A percentile compares a stretch with the other conserved stretches of the same genome.
Conservation (phyloP, 2,888 invertebrate species). For the Nemotelus nigrinus region DNA sequence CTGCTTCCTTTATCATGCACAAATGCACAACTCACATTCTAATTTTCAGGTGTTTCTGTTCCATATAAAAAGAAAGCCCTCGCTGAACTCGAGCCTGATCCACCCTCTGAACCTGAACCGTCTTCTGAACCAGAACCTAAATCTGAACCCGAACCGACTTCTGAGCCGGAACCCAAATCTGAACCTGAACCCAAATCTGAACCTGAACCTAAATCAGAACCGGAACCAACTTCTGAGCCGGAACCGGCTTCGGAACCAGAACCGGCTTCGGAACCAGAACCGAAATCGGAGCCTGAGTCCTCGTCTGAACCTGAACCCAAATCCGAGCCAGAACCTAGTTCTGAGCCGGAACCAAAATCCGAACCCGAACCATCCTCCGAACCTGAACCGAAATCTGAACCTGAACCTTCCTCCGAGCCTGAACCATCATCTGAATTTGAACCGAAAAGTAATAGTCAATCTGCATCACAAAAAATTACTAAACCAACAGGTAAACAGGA, state of each 20-base stretch:
- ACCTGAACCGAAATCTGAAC: constrained; percentile 58
- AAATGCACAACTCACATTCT: constrained; percentile 22
- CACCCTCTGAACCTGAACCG: constrained; percentile 57
- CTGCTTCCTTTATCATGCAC: constrained; percentile 20
- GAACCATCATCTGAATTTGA: constrained; percentile 62
- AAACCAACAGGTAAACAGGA: constrained; percentile 54
- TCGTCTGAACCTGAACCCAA: constrained; percentile 61
- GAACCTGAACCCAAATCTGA: constrained; percentile 44
- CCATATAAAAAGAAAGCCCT: constrained; percentile 59
- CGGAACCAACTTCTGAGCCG: constrained; percentile 55
- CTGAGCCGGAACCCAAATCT: constrained; percentile 60
- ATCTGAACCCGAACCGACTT: constrained; percentile 60
- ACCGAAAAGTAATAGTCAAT: constrained; percentile 60
- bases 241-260: constrained; percentile 56
- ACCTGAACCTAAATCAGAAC: constrained; percentile 58
- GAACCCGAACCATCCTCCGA: constrained; percentile 58
- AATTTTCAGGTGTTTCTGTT: constrained; percentile 53
- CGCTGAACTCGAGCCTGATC: constrained; percentile 58
- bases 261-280: constrained; percentile 58
- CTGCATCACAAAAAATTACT: constrained; percentile 59
- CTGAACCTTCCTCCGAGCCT: constrained; percentile 56
- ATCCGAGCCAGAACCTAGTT: constrained; percentile 60
- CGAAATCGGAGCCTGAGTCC: constrained; percentile 58
- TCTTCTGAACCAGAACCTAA: constrained; percentile 61
- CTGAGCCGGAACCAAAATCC: constrained; percentile 59